phyloP scores from a whole-genome alignment of 2,113 vertebrate species.

The Lasiurus cinereus region DNA sequence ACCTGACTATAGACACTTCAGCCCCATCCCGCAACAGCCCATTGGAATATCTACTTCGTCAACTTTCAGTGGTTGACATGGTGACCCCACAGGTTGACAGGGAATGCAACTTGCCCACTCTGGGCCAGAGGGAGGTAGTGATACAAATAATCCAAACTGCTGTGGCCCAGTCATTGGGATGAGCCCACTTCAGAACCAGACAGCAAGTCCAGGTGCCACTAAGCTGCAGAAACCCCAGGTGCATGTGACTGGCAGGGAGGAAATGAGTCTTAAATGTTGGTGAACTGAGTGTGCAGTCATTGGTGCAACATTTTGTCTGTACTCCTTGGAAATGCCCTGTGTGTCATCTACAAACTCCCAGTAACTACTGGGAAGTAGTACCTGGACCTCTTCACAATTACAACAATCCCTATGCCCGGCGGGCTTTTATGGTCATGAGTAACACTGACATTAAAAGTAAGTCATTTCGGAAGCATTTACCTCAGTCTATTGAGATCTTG shows the following conservation, averaged over 20 bases:
- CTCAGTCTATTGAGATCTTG: no score
- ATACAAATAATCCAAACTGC: neutral
- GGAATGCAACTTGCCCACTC: neutral
- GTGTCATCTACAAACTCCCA: neutral
- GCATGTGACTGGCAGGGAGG: no score
- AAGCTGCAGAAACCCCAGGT: neutral
- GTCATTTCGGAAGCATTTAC: neutral
- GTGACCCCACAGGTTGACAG: neutral
- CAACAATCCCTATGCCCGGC: no score
- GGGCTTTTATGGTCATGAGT: neutral
- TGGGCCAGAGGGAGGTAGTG: neutral
- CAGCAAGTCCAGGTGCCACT: neutral
- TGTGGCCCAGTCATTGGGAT: neutral
- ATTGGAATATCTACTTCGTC: neutral
- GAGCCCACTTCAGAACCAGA: neutral
- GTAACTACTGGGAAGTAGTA: neutral
- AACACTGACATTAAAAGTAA: neutral
- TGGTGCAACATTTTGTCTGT: neutral
- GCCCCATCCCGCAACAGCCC: neutral
- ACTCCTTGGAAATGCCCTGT: neutral
- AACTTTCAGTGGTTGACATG: neutral
- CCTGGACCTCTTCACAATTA: neutral
- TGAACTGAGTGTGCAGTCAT: neutral
- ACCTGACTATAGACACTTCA: neutral
- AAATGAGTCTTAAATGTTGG: neutral